These are phyloP conservation scores for Unio delphinus DNA, from an alignment of 2,888 invertebrate species.

Conservation along the genomic window DNA sequence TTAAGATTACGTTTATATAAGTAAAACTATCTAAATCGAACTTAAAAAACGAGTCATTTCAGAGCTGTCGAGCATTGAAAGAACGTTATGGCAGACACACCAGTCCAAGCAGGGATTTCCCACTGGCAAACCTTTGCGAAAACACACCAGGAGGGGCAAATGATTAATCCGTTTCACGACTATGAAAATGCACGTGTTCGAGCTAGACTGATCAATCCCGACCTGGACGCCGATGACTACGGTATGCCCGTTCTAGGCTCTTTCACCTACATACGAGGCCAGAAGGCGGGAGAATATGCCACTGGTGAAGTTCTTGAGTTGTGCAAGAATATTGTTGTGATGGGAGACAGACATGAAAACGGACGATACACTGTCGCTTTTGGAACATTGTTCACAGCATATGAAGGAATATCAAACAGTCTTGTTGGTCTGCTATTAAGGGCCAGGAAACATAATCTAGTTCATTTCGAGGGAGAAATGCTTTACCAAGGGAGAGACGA, in stretches of 20 bases:
- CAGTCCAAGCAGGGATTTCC: background rate
- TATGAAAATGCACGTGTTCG: slow-evolving; percentile 58
- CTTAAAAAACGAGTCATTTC: too few species aligned
- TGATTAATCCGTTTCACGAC: slow-evolving; percentile 82
- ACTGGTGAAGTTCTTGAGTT: slow-evolving; percentile 91
- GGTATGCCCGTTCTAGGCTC: slow-evolving; percentile 86
- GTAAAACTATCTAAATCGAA: too few species aligned
- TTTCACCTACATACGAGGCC: slow-evolving; percentile 88
- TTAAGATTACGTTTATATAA: too few species aligned
- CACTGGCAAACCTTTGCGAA: slow-evolving; percentile 79
- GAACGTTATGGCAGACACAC: too few species aligned
- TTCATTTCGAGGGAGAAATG: slow-evolving; percentile 96
- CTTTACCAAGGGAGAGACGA: slow-evolving; percentile 96
- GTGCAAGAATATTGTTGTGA: slow-evolving; percentile 87
- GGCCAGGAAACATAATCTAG: slow-evolving; percentile 91
- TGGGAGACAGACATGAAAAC: slow-evolving; percentile 81
- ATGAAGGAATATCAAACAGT: slow-evolving; percentile 93
- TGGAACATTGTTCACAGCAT: slow-evolving; percentile 86
- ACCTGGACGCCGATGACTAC: slow-evolving; percentile 74
- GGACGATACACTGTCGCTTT: slow-evolving; percentile 85
- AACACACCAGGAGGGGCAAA: slow-evolving; percentile 83
- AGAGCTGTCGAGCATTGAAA: too few species aligned
- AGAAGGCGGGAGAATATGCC: slow-evolving; percentile 88
- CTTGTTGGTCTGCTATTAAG: slow-evolving; percentile 93
- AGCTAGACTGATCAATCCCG: slow-evolving; percentile 30